Base-by-base conservation (phyloP, 2,888 invertebrate species). In the Xanthia togata region DNA sequence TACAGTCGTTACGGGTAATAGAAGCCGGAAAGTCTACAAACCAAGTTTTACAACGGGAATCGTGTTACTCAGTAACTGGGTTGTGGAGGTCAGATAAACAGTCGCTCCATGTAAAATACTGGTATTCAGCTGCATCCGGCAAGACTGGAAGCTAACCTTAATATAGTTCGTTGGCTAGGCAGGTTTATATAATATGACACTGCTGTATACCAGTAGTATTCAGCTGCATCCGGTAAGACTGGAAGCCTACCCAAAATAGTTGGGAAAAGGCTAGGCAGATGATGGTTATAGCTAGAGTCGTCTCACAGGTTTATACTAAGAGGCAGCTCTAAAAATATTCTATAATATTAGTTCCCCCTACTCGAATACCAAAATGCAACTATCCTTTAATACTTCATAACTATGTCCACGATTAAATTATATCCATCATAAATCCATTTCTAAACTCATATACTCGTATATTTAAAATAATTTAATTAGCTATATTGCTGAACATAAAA, bases 401-500 rank as follows among this genome's bases (percentile, higher is more conserved):
- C 31, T 63, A 50, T 59, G 72, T 67, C 50, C 23, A 53, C 38
- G 44, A 47, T 76, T 1, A 26, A 53, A 50, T 68, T 75, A 86
- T 55, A 78, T 71, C n/a, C 26, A 70, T 88, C 86, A 76, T 47
- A 55, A 82, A 44, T 60, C 63, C 78, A 65, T 78, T 81, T 73
- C 70, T 67, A 84, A 76, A 70, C 70, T 70, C 88, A 38, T 85
- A 80, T 31, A n/a, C n/a, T n/a, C n/a, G n/a, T n/a, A 31, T 60
- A 76, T 76, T 87, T 73, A 53, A 68, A 67, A 75, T 84, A 86
- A 87, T 88, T 86, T 84, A 87, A 86, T 87, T 84, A 87, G 60
- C 64, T 80, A 69, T 73, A 84, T 57, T 68, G 35, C 68, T 44
- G 67, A 41, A 67, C 71, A 88, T 87, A 81, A 87, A 87, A 82